These are phyloP conservation scores for Sebastes hopkinsi DNA, from an alignment of 2,797 vertebrate species.

Conservation along the genomic window DNA sequence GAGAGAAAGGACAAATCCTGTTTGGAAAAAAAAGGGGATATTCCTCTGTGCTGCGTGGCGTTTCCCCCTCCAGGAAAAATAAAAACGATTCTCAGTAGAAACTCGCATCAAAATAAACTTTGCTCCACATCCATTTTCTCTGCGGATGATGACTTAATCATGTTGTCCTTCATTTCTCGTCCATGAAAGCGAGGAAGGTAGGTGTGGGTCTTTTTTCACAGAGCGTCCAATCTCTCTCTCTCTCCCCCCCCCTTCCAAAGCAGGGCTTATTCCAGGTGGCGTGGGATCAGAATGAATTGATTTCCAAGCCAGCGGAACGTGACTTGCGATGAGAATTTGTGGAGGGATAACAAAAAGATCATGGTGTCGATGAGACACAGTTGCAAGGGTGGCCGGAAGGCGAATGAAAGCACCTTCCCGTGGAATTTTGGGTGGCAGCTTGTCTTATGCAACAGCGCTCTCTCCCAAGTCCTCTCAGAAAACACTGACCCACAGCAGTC, in stretches of 20 bases:
- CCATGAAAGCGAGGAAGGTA: conserved; percentile 47
- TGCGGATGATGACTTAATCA: conserved; percentile 59
- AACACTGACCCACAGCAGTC: conserved; percentile 72
- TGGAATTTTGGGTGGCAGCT: conserved; percentile 66
- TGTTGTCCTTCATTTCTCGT: conserved; percentile 65
- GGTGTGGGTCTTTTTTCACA: conserved; percentile 47
- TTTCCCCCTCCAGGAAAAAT: conserved; percentile 47
- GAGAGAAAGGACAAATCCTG: conserved; percentile 55
- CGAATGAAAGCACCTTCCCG: conserved; percentile 41
- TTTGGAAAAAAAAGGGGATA: conserved; percentile 50
- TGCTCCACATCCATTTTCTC: conserved; percentile 62
- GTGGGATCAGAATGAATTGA: conserved; percentile 67
- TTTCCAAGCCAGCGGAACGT: conserved; percentile 66
- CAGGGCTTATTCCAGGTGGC: conserved; percentile 73
- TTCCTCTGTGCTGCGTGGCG: conserved; percentile 63
- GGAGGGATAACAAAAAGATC: conserved; percentile 63
- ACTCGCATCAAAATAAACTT: conserved; percentile 68
- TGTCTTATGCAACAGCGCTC: conserved; percentile 52
- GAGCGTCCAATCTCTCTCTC: conserved; percentile 37
- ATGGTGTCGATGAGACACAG: conserved; percentile 52
- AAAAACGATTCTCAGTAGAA: conserved; percentile 48
- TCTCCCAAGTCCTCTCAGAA: conserved; percentile 61
- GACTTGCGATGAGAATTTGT: conserved; percentile 69
- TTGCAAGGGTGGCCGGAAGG: conserved; percentile 26
- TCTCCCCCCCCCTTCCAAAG: conserved; percentile 6